These are phyloP conservation scores for Luscinia luscinia DNA, from an alignment of 2,797 vertebrate genomes.

Conservation along the genomic window DNA sequence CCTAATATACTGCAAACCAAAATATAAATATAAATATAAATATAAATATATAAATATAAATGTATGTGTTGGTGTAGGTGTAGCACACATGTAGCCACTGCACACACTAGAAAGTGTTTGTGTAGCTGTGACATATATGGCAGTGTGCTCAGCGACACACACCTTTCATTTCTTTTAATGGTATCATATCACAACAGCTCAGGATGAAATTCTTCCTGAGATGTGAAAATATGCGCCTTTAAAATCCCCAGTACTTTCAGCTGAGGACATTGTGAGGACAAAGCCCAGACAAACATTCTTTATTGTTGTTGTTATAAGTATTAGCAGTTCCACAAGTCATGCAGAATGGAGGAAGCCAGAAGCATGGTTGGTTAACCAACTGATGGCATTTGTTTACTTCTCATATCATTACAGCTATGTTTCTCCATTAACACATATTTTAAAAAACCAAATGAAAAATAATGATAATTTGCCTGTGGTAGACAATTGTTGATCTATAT, in stretches of 20 bases:
- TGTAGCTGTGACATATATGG: accelerated
- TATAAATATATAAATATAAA: neutral
- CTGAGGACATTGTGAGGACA: neutral
- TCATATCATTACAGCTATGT: neutral
- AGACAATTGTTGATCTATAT: slow-evolving; percentile 10
- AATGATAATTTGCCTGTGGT: neutral
- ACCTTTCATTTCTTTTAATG: neutral
- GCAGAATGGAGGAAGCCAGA: neutral
- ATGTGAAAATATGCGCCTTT: neutral
- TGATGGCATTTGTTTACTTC: neutral
- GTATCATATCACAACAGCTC: neutral
- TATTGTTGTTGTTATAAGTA: neutral
- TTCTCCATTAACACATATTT: neutral
- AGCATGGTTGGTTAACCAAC: neutral
- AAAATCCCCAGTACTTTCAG: neutral
- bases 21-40: too few species aligned
- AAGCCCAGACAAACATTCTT: neutral
- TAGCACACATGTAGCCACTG: neutral
- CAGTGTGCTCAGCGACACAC: accelerated
- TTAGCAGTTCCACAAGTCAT: neutral
- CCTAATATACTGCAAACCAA: neutral
- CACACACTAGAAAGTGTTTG: neutral
- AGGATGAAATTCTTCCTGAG: neutral
- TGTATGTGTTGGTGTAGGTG: neutral
- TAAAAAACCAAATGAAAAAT: neutral